Percentiles rank a stretch among this genome's conserved stretches.
Evolutionary conservation across 2,797 vertebrate species (phyloP).

Genomic region (Trichosurus vulpecula): DNA sequence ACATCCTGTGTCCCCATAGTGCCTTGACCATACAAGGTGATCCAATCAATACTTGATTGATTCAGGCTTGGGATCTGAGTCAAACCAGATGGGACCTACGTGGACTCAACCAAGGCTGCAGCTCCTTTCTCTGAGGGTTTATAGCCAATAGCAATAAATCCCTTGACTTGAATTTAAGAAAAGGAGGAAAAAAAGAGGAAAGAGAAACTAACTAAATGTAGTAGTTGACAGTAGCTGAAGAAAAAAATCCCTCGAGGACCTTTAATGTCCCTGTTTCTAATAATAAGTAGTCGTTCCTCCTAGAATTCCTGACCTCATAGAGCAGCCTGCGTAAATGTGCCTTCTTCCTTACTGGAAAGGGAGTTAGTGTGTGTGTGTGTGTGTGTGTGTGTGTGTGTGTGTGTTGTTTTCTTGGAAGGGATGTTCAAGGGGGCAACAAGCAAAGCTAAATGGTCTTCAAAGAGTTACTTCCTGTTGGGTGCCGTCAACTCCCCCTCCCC

Average conservation of each 20-base stretch:
- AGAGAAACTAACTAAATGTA: slow-evolving; percentile 78
- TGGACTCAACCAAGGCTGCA: slow-evolving; percentile 24
- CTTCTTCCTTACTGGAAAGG: slow-evolving; percentile 68
- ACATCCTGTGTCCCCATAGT: background rate
- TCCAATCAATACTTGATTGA: background rate
- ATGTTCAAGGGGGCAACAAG: slow-evolving; percentile 68
- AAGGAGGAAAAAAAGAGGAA: slow-evolving; percentile 61
- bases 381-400: slow-evolving; percentile 16
- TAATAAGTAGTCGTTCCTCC: slow-evolving; percentile 77
- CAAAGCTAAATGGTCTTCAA: slow-evolving; percentile 75
- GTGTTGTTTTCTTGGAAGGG: slow-evolving; percentile 68
- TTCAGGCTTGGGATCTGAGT: background rate
- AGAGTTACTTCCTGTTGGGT: slow-evolving; percentile 83
- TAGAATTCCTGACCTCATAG: slow-evolving; percentile 71
- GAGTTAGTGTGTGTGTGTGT: background rate
- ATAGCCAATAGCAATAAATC: slow-evolving; percentile 50
- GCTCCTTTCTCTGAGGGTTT: slow-evolving; percentile 50
- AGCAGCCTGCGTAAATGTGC: slow-evolving; percentile 67
- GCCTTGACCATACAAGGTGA: background rate
- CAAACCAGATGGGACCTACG: background rate
- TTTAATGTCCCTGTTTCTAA: slow-evolving; percentile 72
- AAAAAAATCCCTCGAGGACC: slow-evolving; percentile 62
- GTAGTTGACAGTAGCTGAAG: slow-evolving; percentile 71
- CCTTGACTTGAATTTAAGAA: slow-evolving; percentile 62
- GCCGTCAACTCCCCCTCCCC: slow-evolving; percentile 45